phyloP scores from a whole-genome alignment of 2,113 vertebrate species.

The Grammomys surdaster region DNA sequence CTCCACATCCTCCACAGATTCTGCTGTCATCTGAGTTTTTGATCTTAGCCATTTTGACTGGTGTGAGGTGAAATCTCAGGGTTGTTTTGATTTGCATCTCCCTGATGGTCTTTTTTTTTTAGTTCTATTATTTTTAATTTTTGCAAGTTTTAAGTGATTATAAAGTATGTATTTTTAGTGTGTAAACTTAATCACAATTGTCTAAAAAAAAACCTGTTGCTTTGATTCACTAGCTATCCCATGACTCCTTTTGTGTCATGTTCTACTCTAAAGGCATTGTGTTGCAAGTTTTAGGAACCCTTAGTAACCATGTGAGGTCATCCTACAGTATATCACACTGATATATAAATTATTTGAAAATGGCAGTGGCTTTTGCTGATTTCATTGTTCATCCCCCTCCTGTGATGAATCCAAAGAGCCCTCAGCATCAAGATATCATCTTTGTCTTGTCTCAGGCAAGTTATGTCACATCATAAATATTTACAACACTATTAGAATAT shows the following conservation, averaged over 20 bases:
- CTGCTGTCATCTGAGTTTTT: too few relatives aligned
- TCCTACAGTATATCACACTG: background rate
- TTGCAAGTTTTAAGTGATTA: slow-evolving; percentile 6
- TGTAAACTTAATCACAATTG: background rate
- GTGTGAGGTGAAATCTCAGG: too few relatives aligned
- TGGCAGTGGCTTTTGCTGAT: background rate
- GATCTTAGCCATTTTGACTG: too few relatives aligned
- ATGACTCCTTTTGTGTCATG: background rate
- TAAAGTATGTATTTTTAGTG: background rate
- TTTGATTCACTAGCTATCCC: background rate
- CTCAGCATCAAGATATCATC: background rate
- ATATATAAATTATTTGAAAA: slow-evolving; percentile 3
- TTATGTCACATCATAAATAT: background rate
- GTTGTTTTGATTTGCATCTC: too few relatives aligned
- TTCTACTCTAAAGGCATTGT: background rate
- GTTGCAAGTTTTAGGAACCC: background rate
- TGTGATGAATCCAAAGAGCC: background rate
- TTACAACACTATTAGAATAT: background rate
- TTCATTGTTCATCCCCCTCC: too few relatives aligned
- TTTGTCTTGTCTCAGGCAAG: background rate
- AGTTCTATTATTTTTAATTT: background rate
- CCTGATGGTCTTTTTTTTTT: too few relatives aligned
- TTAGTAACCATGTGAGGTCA: background rate
- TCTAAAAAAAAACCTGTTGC: background rate
- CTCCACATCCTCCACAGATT: too few relatives aligned